Conservation (phyloP, 2,113 vertebrate species). For the Machaerirhynchus nigripectus region DNA sequence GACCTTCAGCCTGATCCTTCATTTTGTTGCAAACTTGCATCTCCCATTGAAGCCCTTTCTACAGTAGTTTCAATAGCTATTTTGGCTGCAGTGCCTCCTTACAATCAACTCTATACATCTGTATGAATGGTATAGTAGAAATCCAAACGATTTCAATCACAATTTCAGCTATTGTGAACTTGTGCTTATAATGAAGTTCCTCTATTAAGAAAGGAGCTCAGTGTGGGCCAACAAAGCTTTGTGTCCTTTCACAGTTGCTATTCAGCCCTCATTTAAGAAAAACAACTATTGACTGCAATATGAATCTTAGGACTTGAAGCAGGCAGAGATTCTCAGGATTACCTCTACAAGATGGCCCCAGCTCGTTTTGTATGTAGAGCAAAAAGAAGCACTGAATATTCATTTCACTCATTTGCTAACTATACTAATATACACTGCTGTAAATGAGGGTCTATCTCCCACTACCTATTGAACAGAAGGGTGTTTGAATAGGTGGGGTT, state of each 20-base stretch:
- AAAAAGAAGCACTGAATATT: slow-evolving; percentile 37
- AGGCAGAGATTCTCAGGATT: slow-evolving; percentile 19
- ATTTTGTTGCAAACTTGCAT: neutral
- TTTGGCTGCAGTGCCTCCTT: slow-evolving; percentile 19
- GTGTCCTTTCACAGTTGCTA: slow-evolving; percentile 33
- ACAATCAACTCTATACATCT: slow-evolving; percentile 39
- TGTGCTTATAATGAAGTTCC: slow-evolving; percentile 26
- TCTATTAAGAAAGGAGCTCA: slow-evolving; percentile 6
- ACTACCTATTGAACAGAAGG: slow-evolving; percentile 11
- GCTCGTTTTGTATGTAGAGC: neutral
- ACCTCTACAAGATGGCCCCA: neutral
- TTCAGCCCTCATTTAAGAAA: slow-evolving; percentile 23
- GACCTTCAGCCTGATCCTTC: neutral
- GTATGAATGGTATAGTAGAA: slow-evolving; percentile 36
- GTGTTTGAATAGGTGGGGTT: slow-evolving; percentile 35
- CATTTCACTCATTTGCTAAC: slow-evolving; percentile 31
- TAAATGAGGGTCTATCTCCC: slow-evolving; percentile 13
- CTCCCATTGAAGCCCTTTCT: slow-evolving; percentile 16
- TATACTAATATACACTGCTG: slow-evolving; percentile 1
- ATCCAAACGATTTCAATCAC: slow-evolving; percentile 51
- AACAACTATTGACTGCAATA: slow-evolving; percentile 33
- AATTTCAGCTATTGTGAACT: slow-evolving; percentile 43
- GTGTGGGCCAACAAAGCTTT: slow-evolving; percentile 60
- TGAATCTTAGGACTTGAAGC: neutral
- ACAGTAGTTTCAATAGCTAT: slow-evolving; percentile 37